Percentiles rank a stretch among this genome's conserved stretches.
These are phyloP conservation scores for Sesamia inferens DNA, from an alignment of 2,888 invertebrate genomes.

Conservation along the genomic window DNA sequence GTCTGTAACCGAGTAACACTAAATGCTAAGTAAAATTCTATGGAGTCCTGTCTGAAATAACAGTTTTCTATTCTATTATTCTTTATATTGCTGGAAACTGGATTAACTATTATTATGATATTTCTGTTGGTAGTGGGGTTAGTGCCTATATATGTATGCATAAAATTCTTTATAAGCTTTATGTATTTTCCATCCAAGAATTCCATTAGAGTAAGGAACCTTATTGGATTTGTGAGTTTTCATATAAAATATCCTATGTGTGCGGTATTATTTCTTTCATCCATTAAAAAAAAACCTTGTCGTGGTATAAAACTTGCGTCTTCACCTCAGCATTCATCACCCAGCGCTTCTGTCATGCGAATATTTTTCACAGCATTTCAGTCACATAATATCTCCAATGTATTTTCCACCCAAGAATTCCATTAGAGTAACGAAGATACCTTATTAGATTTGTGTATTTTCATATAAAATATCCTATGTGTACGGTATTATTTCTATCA, in stretches of 20 bases:
- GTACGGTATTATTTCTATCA: too few species aligned
- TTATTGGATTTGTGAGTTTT: constrained; percentile 9
- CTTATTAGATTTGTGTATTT: constrained; percentile 9
- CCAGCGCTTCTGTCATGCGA: background rate
- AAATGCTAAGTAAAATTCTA: too few species aligned
- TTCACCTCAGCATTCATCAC: background rate
- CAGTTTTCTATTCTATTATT: too few species aligned
- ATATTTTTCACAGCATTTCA: background rate
- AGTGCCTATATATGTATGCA: background rate
- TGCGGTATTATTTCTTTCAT: too few species aligned
- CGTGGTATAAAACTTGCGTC: background rate
- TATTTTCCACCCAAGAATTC: constrained; percentile 10
- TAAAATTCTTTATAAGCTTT: constrained; percentile 5
- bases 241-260: background rate
- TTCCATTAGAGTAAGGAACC: background rate
- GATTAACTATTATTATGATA: background rate
- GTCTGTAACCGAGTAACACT: too few species aligned
- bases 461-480: background rate
- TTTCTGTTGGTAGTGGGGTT: background rate
- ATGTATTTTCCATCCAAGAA: constrained; percentile 7
- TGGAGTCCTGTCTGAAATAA: too few species aligned
- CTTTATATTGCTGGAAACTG: background rate
- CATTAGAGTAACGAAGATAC: background rate
- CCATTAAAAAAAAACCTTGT: too few species aligned
- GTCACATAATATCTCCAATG: too few species aligned